These are phyloP conservation scores for Crocuta crocuta DNA, from an alignment of 2,113 vertebrate species.

Conservation along the genomic window DNA sequence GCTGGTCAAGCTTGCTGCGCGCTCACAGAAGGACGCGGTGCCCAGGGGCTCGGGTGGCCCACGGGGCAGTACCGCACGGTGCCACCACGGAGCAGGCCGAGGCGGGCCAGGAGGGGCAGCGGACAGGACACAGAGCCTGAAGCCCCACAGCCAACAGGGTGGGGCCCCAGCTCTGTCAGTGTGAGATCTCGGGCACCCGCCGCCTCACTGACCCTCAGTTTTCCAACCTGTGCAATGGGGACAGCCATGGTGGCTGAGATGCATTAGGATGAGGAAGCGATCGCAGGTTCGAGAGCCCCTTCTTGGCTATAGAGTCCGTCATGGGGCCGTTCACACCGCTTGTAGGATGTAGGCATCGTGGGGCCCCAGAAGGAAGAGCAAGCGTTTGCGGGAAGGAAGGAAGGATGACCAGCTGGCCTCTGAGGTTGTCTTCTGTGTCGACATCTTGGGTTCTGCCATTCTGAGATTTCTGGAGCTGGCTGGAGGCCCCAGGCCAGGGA, in stretches of 20 bases:
- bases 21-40: accelerated
- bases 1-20: accelerated
- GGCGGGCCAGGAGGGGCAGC: accelerated
- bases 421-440: accelerated
- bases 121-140: accelerated
- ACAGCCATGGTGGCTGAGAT: accelerated
- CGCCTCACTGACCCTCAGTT: accelerated
- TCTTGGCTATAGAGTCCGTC: accelerated
- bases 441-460: accelerated
- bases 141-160: accelerated
- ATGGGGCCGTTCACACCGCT: accelerated
- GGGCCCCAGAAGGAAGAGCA: accelerated
- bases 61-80: accelerated
- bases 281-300: background rate
- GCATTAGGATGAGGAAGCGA: accelerated
- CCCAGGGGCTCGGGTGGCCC: background rate
- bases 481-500: background rate
- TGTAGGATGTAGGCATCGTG: accelerated
- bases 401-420: accelerated
- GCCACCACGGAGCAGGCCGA: accelerated
- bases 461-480: background rate
- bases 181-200: accelerated
- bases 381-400: background rate
- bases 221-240: background rate
- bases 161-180: accelerated